phyloP scores from a whole-genome alignment of 92 coral and sea anemone species.

The Parazoanthus atlanticus region DNA sequence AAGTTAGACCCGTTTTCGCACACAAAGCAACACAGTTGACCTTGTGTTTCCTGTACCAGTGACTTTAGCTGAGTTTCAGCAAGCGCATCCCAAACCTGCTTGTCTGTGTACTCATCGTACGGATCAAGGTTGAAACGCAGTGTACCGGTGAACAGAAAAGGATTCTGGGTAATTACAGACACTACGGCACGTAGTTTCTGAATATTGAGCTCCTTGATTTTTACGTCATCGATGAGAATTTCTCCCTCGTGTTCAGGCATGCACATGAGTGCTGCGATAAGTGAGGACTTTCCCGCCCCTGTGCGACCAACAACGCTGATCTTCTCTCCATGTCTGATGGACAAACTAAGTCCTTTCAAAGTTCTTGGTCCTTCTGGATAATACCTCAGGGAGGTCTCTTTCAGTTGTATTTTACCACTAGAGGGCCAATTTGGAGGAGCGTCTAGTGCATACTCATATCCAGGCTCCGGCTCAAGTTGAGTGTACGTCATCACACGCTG shows the following conservation, averaged over 20 bases:
- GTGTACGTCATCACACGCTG: neutral
- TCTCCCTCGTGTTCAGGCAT: slow-evolving; percentile 1
- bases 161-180: neutral
- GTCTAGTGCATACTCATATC: neutral
- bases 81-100: neutral
- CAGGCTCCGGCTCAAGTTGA: neutral
- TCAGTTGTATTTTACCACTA: neutral
- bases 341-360: neutral
- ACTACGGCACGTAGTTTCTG: neutral
- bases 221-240: neutral
- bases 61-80: neutral
- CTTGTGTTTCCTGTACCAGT: neutral
- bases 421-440: neutral
- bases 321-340: neutral
- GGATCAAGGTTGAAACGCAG: slow-evolving; percentile 1
- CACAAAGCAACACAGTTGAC: too few species aligned
- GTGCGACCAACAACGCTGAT: neutral
- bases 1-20: too few species aligned
- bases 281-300: neutral
- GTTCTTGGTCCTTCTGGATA: neutral
- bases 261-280: neutral
- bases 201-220: neutral
- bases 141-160: neutral
- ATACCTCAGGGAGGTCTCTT: neutral
- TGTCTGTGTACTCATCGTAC: neutral